Conservation (phyloP, 2,888 invertebrate genomes). For the Myopa testacea region DNA sequence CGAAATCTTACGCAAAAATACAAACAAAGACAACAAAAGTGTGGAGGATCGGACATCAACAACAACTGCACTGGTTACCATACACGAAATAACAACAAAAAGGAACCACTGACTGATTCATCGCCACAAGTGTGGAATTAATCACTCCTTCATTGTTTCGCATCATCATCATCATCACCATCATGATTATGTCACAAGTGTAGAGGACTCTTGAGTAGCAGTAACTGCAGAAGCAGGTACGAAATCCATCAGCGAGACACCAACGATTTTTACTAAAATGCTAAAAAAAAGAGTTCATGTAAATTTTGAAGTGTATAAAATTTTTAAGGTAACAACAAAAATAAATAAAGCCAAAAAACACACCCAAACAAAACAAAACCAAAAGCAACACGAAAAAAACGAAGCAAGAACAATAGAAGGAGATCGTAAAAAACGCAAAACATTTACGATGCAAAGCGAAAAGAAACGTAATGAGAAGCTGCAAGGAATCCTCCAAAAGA, state of each 20-base stretch:
- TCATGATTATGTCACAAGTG: neutral
- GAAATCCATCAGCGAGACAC: no score
- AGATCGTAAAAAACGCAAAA: no score
- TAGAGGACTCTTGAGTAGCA: no score
- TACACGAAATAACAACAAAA: neutral
- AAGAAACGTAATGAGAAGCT: no score
- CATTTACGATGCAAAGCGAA: no score
- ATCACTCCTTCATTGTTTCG: slow-evolving; percentile 21
- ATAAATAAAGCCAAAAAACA: neutral
- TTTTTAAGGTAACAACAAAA: neutral
- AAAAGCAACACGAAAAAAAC: no score
- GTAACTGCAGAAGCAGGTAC: no score
- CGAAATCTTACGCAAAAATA: slow-evolving; percentile 36
- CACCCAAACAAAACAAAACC: neutral
- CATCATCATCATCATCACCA: neutral
- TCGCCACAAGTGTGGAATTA: slow-evolving; percentile 35
- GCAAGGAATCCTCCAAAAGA: no score
- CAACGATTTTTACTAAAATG: no score
- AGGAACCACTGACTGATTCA: slow-evolving; percentile 24
- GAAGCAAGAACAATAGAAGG: no score
- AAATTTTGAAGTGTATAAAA: no score
- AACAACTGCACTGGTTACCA: neutral
- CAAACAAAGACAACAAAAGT: slow-evolving; percentile 3
- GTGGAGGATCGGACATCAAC: neutral
- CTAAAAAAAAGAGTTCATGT: no score